These are phyloP conservation scores for Miniopterus natalensis DNA, from an alignment of 2,113 vertebrate genomes.

Conservation along the genomic window DNA sequence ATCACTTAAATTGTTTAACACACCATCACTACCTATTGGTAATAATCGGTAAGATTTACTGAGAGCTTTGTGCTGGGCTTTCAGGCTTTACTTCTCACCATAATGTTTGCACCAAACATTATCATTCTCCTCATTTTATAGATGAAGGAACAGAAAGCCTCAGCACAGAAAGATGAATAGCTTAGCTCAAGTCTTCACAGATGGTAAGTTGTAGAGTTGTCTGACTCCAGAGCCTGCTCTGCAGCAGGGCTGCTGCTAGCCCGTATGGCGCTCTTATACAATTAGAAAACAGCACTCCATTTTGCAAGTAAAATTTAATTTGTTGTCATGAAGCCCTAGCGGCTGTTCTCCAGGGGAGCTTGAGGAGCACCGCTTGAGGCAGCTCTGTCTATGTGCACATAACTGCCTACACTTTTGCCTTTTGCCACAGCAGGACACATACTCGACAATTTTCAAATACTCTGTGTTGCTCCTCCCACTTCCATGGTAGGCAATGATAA, in stretches of 20 bases:
- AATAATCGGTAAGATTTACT: neutral
- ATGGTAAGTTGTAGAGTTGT: neutral
- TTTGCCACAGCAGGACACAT: neutral
- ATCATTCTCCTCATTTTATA: neutral
- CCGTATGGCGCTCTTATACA: neutral
- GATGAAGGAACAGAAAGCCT: neutral
- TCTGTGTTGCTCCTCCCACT: neutral
- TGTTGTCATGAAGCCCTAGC: neutral
- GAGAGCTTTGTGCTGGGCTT: neutral
- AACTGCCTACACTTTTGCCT: neutral
- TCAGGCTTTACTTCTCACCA: neutral
- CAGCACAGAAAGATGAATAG: neutral
- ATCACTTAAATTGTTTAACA: neutral
- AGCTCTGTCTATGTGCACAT: neutral
- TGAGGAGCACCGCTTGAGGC: neutral
- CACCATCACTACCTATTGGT: neutral
- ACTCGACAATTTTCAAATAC: neutral
- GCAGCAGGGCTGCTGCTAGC: neutral
- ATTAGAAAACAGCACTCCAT: neutral
- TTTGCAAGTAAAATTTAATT: constrained; percentile 14
- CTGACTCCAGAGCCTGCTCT: neutral
- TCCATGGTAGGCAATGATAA: neutral
- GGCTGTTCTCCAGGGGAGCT: neutral
- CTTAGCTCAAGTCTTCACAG: neutral
- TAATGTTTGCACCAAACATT: neutral